These are phyloP conservation scores for Liopterus haemorrhoidalis DNA, from an alignment of 2,888 invertebrate genomes.

Conservation along the genomic window DNA sequence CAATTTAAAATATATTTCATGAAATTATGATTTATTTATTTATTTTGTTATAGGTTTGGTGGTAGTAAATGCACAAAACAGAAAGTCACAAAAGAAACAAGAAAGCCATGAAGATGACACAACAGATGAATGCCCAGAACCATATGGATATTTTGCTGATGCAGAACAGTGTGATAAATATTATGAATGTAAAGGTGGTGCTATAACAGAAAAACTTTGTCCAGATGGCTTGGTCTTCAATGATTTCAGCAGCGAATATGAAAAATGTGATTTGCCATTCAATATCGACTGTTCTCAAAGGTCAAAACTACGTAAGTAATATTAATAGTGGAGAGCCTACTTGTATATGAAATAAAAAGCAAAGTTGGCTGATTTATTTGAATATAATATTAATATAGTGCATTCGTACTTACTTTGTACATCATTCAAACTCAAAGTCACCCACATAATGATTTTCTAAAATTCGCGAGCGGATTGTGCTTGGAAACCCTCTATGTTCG, in stretches of 20 bases:
- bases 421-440: too few relatives aligned
- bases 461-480: too few relatives aligned
- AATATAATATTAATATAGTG: too few relatives aligned
- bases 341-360: too few relatives aligned
- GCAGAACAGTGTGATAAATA: conserved; percentile 85
- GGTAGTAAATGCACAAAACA: conserved; percentile 13
- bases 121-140: conserved; percentile 70
- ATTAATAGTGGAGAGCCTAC: too few relatives aligned
- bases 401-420: too few relatives aligned
- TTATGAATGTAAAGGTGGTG: conserved; percentile 71
- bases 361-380: too few relatives aligned
- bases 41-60: too few relatives aligned
- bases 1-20: conserved; percentile 5
- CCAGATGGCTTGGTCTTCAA: conserved; percentile 88
- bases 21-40: conserved; percentile 2
- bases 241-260: conserved; percentile 72
- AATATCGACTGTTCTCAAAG: conserved; percentile 78
- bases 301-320: conserved; percentile 69
- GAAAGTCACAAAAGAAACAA: too few relatives aligned
- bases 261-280: conserved; percentile 82
- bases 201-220: conserved; percentile 71
- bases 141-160: conserved; percentile 78
- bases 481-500: too few relatives aligned
- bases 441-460: too few relatives aligned
- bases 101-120: conserved; percentile 50